Conservation (phyloP, 2,888 invertebrate genomes). For the Torymus tubicola region DNA sequence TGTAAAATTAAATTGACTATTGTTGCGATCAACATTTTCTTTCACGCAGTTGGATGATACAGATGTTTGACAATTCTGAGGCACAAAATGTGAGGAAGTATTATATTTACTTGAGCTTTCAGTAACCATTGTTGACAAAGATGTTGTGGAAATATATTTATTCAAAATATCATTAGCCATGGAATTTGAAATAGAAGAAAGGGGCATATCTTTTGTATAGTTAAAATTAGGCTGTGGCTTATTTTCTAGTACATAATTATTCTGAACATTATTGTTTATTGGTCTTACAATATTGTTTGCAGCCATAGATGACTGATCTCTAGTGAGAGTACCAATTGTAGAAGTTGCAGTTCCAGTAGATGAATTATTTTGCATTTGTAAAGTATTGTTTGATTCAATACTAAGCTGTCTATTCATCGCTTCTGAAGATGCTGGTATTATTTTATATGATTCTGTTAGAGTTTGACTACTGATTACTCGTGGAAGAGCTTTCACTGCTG, state of each 20-base stretch:
- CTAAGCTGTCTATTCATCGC: slow-evolving; percentile 43
- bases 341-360: slow-evolving; percentile 18
- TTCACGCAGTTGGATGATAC: slow-evolving; percentile 36
- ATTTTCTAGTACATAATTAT: slow-evolving; percentile 31
- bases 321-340: slow-evolving; percentile 12
- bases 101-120: slow-evolving; percentile 51
- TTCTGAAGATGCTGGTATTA: slow-evolving; percentile 64
- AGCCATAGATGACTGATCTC: slow-evolving; percentile 32
- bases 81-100: slow-evolving; percentile 52
- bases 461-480: slow-evolving; percentile 70
- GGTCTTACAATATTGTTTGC: slow-evolving; percentile 25
- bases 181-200: slow-evolving; percentile 52
- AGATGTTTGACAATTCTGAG: slow-evolving; percentile 58
- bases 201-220: slow-evolving; percentile 53
- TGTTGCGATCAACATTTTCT: slow-evolving; percentile 47
- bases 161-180: slow-evolving; percentile 57
- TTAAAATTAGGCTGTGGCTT: slow-evolving; percentile 57
- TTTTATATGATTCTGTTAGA: slow-evolving; percentile 70
- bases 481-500: slow-evolving; percentile 66
- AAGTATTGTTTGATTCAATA: slow-evolving; percentile 31
- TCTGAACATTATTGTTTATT: slow-evolving; percentile 34
- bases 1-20: slow-evolving; percentile 49
- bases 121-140: slow-evolving; percentile 41
- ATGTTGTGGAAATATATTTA: slow-evolving; percentile 59
- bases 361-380: slow-evolving; percentile 27